Evolutionary conservation across 2,113 vertebrate species (phyloP).

Genomic region (Melospiza georgiana): DNA sequence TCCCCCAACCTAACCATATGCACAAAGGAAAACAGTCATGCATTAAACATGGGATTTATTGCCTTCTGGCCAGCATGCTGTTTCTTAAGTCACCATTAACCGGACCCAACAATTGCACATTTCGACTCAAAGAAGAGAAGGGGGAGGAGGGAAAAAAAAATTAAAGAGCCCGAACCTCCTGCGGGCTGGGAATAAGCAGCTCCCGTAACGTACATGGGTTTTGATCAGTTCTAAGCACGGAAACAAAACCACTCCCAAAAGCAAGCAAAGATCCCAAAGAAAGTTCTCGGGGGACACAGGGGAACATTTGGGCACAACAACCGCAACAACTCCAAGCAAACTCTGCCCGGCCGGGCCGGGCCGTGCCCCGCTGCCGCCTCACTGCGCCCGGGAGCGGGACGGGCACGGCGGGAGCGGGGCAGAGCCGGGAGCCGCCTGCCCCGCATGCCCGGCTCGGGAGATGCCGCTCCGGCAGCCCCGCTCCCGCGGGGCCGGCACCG

Average conservation of each 20-base stretch:
- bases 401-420: background rate
- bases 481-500: background rate
- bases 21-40: slow-evolving; percentile 94
- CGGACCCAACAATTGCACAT: slow-evolving; percentile 69
- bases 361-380: background rate
- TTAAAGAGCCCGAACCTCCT: background rate
- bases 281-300: background rate
- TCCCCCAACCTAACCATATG: slow-evolving; percentile 80
- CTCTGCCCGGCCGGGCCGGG: background rate
- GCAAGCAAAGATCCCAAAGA: background rate
- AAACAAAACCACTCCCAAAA: background rate
- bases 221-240: background rate
- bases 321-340: background rate
- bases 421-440: background rate
- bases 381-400: background rate
- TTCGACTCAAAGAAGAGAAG: slow-evolving; percentile 45
- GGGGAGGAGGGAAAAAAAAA: background rate
- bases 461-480: background rate
- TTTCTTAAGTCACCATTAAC: slow-evolving; percentile 76
- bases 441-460: background rate
- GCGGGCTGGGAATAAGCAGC: background rate
- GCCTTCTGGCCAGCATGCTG: slow-evolving; percentile 83
- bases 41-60: slow-evolving; percentile 93
- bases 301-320: background rate
- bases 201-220: background rate